Evolutionary conservation across 2,113 vertebrate genomes (phyloP).

Genomic region (Pituophis catenifer): DNA sequence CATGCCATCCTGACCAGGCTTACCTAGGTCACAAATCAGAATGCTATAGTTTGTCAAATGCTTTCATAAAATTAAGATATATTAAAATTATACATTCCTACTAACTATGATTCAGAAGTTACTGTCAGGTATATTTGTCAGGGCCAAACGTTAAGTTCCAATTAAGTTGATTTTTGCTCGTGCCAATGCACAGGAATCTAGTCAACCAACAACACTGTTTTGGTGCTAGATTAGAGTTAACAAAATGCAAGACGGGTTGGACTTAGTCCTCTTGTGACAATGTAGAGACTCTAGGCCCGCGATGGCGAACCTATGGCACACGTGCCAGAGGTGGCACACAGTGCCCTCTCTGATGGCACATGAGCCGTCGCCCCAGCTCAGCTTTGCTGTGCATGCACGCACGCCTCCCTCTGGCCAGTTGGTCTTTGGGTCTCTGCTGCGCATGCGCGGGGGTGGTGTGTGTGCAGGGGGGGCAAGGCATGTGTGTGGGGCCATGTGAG

Average conservation of each 20-base stretch:
- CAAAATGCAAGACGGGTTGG: neutral
- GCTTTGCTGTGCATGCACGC: too few species aligned
- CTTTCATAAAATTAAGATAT: neutral
- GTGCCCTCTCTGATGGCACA: too few species aligned
- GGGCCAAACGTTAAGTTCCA: neutral
- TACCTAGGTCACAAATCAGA: neutral
- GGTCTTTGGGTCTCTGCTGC: too few species aligned
- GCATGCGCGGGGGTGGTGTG: too few species aligned
- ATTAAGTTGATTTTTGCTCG: neutral
- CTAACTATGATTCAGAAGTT: neutral
- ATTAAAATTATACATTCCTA: neutral
- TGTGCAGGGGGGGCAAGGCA: too few species aligned
- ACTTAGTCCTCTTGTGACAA: neutral
- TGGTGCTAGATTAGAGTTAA: neutral
- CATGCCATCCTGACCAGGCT: neutral
- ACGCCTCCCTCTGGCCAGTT: too few species aligned
- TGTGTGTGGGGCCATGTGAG: too few species aligned
- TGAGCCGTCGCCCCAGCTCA: too few species aligned
- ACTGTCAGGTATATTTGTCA: neutral
- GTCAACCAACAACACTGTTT: neutral
- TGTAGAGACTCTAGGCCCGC: neutral
- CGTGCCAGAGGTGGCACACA: too few species aligned
- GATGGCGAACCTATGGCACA: too few species aligned
- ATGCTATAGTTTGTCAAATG: neutral
- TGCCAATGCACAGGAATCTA: neutral